These are phyloP conservation scores for Pangasius mekongensis DNA, from an alignment of 2,797 vertebrate species.

Conservation along the genomic window DNA sequence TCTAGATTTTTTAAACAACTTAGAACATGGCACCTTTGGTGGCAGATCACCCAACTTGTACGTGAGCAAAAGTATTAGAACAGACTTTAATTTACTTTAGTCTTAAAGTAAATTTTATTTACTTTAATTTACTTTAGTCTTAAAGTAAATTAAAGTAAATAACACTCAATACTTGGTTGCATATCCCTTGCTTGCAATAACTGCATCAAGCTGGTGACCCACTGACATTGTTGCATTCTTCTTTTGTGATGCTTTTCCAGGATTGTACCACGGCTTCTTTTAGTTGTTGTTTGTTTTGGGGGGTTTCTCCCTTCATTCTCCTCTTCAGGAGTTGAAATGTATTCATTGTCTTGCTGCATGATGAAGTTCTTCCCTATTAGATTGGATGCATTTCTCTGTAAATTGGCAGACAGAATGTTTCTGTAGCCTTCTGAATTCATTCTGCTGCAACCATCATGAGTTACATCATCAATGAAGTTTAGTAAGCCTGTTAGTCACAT, in stretches of 20 bases:
- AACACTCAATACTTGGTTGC: neutral
- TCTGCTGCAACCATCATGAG: neutral
- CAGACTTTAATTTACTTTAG: neutral
- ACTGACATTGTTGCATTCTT: neutral
- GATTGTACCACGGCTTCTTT: neutral
- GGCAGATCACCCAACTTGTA: neutral
- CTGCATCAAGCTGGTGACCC: neutral
- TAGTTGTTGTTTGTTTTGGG: neutral
- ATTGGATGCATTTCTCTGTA: neutral
- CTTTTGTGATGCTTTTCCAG: neutral
- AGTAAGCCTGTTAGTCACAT: no score
- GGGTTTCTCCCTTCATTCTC: neutral
- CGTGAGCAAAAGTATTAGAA: neutral
- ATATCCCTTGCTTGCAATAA: neutral
- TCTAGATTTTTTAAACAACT: neutral
- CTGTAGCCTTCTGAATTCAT: neutral
- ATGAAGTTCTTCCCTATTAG: neutral
- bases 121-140: neutral
- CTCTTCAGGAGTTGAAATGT: neutral
- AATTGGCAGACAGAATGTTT: neutral
- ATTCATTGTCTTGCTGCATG: neutral
- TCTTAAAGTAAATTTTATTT: neutral
- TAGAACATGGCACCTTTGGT: neutral
- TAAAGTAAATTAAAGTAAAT: constrained; percentile 3
- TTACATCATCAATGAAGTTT: neutral